Evolutionary conservation across 2,113 vertebrate species (phyloP), one percentile per base, ranked within the genome.

Genomic region (Atherinomorus stipes): DNA sequence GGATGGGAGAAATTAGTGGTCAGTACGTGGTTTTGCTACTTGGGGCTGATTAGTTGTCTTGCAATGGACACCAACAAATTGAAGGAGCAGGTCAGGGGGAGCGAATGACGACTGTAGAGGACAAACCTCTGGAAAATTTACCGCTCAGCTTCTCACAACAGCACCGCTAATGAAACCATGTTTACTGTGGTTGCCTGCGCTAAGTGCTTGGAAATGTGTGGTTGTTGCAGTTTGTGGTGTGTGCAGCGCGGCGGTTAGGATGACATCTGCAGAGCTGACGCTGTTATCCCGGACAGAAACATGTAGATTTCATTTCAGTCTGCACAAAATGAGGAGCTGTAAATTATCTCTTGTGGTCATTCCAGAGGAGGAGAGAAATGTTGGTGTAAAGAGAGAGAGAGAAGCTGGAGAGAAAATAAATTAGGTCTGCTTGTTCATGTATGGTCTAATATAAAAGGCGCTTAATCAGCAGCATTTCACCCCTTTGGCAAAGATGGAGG

Each of bases 391-490:
- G 26, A 59, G 12, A 59, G 61, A 62, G 26, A 49, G 40, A 18
- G 51, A 59, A 64, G 47, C 28, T 26, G 54, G 22, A 49, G 72
- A 31, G 73, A 40, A 80, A 70, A 83, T 86, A 84, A 87, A 90
- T 82, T 28, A 82, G 66, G 73, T 82, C 80, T 92, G 89, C 82
- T 83, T 85, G 85, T 82, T 92, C 84, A 89, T 88, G 88, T 90
- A 76, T 81, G 86, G 71, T 64, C 44, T 89, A 74, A 90, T 84
- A 61, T 85, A 78, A 85, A 86, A 84, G 71, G 45, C 84, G 86
- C 82, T 90, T 88, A 91, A 90, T 93, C 87, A 90, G 90, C 85
- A 87, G 66, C 79, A 81, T 58, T 64, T 45, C 64, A 87, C 74
- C 77, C 82, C 59, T 4, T 52, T 68, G 71, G 70, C 80, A 63